phyloP scores from a whole-genome alignment of 2,797 vertebrate species.

The Emys orbicularis region DNA sequence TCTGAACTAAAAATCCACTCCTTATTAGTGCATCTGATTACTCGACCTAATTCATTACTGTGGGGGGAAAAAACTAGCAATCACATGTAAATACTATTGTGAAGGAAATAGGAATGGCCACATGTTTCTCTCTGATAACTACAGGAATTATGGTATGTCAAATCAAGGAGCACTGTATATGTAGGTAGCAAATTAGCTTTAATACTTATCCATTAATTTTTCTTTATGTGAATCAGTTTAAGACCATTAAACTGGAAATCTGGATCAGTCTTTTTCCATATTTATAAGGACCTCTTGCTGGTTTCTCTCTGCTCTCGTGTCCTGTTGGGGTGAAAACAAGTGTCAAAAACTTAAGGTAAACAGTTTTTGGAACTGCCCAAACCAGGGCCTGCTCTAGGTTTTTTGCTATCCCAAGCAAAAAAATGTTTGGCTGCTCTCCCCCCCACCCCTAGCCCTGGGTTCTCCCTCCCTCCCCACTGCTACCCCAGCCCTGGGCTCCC shows the following conservation, averaged over 20 bases:
- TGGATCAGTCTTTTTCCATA: background rate
- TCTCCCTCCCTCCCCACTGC: too few species aligned
- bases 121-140: conserved; percentile 36
- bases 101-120: conserved; percentile 37
- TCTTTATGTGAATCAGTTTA: conserved; percentile 37
- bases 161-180: conserved; percentile 19
- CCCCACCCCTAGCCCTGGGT: too few species aligned
- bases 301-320: background rate
- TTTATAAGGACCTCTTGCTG: background rate
- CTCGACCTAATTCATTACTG: conserved; percentile 61
- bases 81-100: conserved; percentile 38
- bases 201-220: conserved; percentile 23
- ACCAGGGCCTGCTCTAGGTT: background rate
- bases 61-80: conserved; percentile 23
- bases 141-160: background rate
- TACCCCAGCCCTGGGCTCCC: too few species aligned
- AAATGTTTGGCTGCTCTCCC: too few species aligned
- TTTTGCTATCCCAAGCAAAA: too few species aligned
- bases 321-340: conserved; percentile 21
- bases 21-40: conserved; percentile 67
- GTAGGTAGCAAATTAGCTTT: background rate
- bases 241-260: background rate
- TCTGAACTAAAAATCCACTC: conserved; percentile 67
- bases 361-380: conserved; percentile 29
- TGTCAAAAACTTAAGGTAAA: conserved; percentile 11